Base-by-base conservation (phyloP, 2,797 vertebrate species). In the Onychomys torridus region DNA sequence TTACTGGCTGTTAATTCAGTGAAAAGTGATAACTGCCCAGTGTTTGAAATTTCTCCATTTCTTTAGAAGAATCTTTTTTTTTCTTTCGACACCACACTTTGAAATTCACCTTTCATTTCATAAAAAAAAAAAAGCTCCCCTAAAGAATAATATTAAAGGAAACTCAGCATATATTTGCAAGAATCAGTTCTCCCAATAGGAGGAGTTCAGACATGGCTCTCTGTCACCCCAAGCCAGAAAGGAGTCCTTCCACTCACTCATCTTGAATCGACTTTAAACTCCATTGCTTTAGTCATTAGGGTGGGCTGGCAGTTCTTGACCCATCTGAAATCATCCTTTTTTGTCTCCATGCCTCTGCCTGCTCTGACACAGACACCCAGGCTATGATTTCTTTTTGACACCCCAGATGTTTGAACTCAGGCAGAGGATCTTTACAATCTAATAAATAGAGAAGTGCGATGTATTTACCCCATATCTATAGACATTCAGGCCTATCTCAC, bases 381-480 rank as follows among this genome's bases (percentile, higher is more conserved):
- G 77, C 27, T 97, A 71, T 69, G 75, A 87, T 96, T 96, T 94
- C 83, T 88, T 96, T 97, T 91, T 82, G 77, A 92, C 83, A 61
- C 14, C 59, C 46, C 46, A 83, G 29, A 91, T 92, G 23, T 90
- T 85, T 96, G 78, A 96, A 89, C 93, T 96, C 93, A 85, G 13
- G 23, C 95, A 67, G 73, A 87, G 73, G 96, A 65, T 76, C 95
- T 95, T 95, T 90, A 87, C 16, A 96, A 88, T 78, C 88, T 76
- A 95, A 97, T 71, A 94, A 91, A 89, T 90, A 92, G 90, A 93
- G 75, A 93, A 59, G 43, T 78, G 57, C 40, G 52, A 67, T 95
- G 13, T 76, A 85, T 93, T 97, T 96, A 85, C 46, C 55, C 37
- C 71, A 1, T 88, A 83, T 61, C 78, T 96, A 71, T 57, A 91